These are phyloP conservation scores for Netelia inedita DNA, from an alignment of 2,888 invertebrate species.

Conservation along the genomic window DNA sequence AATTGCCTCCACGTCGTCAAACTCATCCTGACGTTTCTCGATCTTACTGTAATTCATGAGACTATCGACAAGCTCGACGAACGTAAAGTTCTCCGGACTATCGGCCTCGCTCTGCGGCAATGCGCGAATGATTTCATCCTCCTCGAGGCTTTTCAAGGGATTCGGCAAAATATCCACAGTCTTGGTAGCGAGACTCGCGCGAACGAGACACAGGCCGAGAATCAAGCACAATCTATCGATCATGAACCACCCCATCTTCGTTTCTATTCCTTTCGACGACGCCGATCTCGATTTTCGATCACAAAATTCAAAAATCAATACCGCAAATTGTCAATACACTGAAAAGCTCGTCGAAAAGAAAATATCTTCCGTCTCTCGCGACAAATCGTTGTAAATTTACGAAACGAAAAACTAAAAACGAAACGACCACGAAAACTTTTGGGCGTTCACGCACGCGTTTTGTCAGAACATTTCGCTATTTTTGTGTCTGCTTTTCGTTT, in stretches of 20 bases:
- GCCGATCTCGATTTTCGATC: not conserved
- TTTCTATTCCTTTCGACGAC: slow-evolving; percentile 35
- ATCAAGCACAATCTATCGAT: slow-evolving; percentile 57
- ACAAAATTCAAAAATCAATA: not conserved
- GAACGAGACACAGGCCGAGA: slow-evolving; percentile 39
- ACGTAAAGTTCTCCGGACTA: slow-evolving; percentile 78
- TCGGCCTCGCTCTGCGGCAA: slow-evolving; percentile 73
- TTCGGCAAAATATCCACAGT: slow-evolving; percentile 75
- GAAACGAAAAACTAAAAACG: no score
- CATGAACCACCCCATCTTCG: slow-evolving; percentile 66
- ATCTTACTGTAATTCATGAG: slow-evolving; percentile 72
- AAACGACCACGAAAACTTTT: not conserved
- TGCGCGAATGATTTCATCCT: slow-evolving; percentile 79
- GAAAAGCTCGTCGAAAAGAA: slow-evolving; percentile 1
- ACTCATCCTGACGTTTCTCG: slow-evolving; percentile 32
- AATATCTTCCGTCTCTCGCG: not conserved
- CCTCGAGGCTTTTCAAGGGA: slow-evolving; percentile 74
- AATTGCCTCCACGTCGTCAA: slow-evolving; percentile 17
- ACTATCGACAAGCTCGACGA: slow-evolving; percentile 76
- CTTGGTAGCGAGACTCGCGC: slow-evolving; percentile 67
- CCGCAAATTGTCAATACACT: not conserved
- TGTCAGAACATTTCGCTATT: slow-evolving; percentile 8
- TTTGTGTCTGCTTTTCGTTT: not conserved
- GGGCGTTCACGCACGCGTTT: not conserved
- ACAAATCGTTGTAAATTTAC: no score